A percentile compares a stretch with the other conserved stretches of the same genome.
Evolutionary conservation across 2,797 vertebrate species (phyloP).

Genomic region (Saxicola maurus): DNA sequence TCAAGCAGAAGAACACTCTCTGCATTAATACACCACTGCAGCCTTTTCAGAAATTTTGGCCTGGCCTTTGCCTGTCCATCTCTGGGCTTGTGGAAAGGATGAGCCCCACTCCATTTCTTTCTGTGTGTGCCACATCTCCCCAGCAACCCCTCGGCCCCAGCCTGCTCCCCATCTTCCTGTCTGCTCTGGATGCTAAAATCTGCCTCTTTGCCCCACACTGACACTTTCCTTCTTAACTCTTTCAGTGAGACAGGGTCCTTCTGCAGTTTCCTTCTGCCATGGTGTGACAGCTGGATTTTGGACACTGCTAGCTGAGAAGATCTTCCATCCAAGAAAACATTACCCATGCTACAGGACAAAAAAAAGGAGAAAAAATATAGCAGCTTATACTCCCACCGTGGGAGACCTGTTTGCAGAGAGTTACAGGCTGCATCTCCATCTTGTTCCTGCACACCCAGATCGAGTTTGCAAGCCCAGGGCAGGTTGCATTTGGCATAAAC

Average conservation of each 20-base stretch:
- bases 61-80: not conserved
- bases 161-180: not conserved
- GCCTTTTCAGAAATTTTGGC: not conserved
- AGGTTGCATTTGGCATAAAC: not conserved
- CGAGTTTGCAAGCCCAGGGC: not conserved
- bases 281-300: not conserved
- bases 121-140: not conserved
- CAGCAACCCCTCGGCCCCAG: not conserved
- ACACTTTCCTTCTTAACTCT: not conserved
- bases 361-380: not conserved
- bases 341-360: not conserved
- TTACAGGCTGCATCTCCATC: not conserved
- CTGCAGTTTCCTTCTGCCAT: not conserved
- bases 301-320: not conserved
- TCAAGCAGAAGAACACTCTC: constrained; percentile 35
- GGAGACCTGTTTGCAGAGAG: not conserved
- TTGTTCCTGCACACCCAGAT: not conserved
- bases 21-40: not conserved
- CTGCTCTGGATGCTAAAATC: not conserved
- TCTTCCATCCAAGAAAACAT: not conserved
- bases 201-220: not conserved
- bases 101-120: not conserved
- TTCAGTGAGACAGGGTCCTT: not conserved
- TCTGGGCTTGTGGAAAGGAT: not conserved
- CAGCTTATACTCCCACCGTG: not conserved